Percentiles rank a stretch among this genome's conserved stretches.
phyloP scores from a whole-genome alignment of 2,888 invertebrate species.

The Exephanes ischioxanthus region DNA sequence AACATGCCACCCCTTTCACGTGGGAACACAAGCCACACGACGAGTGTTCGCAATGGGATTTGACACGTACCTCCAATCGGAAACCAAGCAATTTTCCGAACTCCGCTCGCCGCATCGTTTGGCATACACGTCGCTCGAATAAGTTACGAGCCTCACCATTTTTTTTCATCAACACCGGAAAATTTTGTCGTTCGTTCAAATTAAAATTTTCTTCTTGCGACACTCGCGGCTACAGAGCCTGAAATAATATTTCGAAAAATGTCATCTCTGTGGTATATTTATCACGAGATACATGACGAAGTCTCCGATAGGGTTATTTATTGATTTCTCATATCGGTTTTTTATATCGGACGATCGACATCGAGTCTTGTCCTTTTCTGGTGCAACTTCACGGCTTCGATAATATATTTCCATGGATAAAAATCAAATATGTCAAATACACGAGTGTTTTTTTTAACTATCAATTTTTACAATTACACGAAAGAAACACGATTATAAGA shows the following conservation, averaged over 20 bases:
- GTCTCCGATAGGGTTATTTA: neutral
- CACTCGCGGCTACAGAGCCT: neutral
- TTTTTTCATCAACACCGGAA: constrained; percentile 37
- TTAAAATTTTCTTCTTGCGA: constrained; percentile 34
- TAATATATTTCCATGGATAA: no score
- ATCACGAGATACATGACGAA: constrained; percentile 6
- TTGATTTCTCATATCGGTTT: neutral
- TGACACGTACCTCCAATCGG: constrained; percentile 61
- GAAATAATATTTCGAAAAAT: constrained; percentile 1
- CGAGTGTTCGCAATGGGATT: neutral
- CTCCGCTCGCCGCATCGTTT: constrained; percentile 24
- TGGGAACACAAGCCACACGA: neutral
- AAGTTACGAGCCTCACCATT: constrained; percentile 65
- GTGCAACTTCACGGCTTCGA: no score
- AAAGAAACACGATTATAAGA: no score
- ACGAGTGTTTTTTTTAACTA: no score
- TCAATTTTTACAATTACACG: no score
- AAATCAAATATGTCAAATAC: no score
- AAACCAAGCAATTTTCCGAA: constrained; percentile 47
- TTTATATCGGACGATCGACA: neutral
- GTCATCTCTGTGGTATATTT: constrained; percentile 27
- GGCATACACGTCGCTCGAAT: constrained; percentile 46
- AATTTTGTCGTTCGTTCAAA: constrained; percentile 24
- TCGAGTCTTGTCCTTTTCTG: neutral
- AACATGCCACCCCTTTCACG: neutral